Evolutionary conservation across 2,888 invertebrate genomes (phyloP), one percentile per base, ranked within the genome.

Genomic region (Mythimna ferrago): DNA sequence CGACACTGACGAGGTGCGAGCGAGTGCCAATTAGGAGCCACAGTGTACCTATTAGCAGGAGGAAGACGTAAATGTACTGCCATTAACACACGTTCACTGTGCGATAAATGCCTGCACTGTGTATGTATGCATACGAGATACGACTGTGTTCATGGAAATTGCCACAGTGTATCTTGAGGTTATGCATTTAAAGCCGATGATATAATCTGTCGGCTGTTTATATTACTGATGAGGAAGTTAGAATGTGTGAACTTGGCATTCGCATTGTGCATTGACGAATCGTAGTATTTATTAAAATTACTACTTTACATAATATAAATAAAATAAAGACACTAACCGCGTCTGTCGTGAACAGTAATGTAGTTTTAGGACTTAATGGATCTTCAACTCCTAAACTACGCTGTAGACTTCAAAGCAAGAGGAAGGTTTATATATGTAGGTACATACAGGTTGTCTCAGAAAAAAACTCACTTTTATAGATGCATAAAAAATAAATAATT

Each of bases 1-100:
- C 68, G 53, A 71, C 32, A 69, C 62, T 77, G 80, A 67, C 61
- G 66, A 82, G 78, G 81, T 84, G 84, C 66, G 60, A 72, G 60
- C 65, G 66, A 80, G 65, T 78, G 72, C 66, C 83, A 88, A 89
- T 89, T 89, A 88, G 81, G 54, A 76, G 81, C 71, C 82, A 79
- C 83, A 79, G 73, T 81, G 80, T 74, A 65, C 44, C 78, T 65
- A 87, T 89, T 89, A 89, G 82, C 80, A 63, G 11, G 67, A 74
- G 78, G 76, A 79, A 79, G 71, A 82, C 73, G 67, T 72, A 82
- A 85, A 85, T 80, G 65, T 74, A 82, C 76, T 80, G 80, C 73
- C 65, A 85, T 85, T 85, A 85, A 73, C 85, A 85, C 83, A 62
- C 71, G 63, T 62, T 67, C 71, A 57, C 75, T 72, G 76, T 51